A percentile compares a stretch with the other conserved stretches of the same genome.
phyloP scores from a whole-genome alignment of 1,140 invertebrate species.

The Ips nitidus region DNA sequence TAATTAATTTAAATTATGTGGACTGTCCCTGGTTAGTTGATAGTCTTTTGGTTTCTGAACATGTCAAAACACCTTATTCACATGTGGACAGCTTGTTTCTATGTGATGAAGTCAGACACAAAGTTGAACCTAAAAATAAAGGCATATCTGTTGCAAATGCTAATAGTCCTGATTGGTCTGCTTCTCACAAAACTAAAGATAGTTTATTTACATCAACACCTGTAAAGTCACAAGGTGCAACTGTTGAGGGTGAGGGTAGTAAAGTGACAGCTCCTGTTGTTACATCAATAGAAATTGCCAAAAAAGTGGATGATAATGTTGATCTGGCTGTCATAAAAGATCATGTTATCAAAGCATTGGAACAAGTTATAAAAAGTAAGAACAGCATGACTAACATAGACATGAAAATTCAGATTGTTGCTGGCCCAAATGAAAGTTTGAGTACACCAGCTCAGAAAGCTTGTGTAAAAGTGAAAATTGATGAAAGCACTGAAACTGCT shows the following conservation, averaged over 20 bases:
- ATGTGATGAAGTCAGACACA: slow-evolving; percentile 18
- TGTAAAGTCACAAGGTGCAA: background rate
- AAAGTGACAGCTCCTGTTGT: background rate
- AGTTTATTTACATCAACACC: slow-evolving; percentile 18
- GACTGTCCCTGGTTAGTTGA: slow-evolving; percentile 26
- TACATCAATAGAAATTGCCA: slow-evolving; percentile 20
- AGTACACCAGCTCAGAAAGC: background rate
- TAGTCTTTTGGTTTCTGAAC: background rate
- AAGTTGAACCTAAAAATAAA: slow-evolving; percentile 6
- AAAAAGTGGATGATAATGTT: slow-evolving; percentile 14
- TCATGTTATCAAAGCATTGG: slow-evolving; percentile 21
- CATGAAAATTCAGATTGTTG: slow-evolving; percentile 31
- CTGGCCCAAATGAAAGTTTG: background rate
- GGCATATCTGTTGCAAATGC: background rate
- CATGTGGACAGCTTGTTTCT: slow-evolving; percentile 24
- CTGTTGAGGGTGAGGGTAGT: background rate
- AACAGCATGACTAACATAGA: slow-evolving; percentile 20
- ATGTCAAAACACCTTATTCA: slow-evolving; percentile 30
- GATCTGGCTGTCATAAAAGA: slow-evolving; percentile 18
- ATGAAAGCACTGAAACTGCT: slow-evolving; percentile 15
- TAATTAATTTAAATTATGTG: slow-evolving; percentile 17
- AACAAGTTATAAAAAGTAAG: slow-evolving; percentile 25
- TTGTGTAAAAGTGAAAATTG: slow-evolving; percentile 13
- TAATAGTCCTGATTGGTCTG: no score
- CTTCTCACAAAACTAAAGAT: no score